These are phyloP conservation scores for Dynastes maya DNA, from an alignment of 2,888 invertebrate species.

Conservation along the genomic window DNA sequence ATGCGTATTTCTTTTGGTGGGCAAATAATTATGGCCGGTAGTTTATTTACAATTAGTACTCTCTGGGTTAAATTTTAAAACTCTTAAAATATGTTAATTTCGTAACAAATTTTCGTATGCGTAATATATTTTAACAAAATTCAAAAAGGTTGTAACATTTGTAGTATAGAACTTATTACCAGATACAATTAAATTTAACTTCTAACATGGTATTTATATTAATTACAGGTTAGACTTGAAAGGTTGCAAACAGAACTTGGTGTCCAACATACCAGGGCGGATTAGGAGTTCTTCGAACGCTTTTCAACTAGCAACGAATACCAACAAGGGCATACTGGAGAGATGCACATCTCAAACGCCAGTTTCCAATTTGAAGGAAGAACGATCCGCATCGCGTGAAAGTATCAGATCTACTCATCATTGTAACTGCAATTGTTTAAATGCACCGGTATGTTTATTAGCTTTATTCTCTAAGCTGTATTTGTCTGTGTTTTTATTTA, in stretches of 20 bases:
- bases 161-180: too few species aligned
- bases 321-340: constrained; percentile 75
- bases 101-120: too few species aligned
- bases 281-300: constrained; percentile 78
- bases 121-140: too few species aligned
- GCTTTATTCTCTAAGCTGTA: not conserved
- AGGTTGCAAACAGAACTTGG: constrained; percentile 70
- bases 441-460: constrained; percentile 67
- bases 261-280: constrained; percentile 69
- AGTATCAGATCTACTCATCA: constrained; percentile 84
- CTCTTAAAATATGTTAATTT: too few species aligned
- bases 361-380: constrained; percentile 82
- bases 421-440: constrained; percentile 76
- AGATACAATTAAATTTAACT: not conserved
- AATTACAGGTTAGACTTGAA: constrained; percentile 68
- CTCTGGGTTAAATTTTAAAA: too few species aligned
- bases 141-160: too few species aligned
- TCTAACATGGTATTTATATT: not conserved
- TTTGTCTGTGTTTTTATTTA: constrained; percentile 7
- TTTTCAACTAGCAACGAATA: constrained; percentile 79
- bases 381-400: constrained; percentile 88
- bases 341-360: constrained; percentile 88
- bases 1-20: too few species aligned
- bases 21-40: too few species aligned
- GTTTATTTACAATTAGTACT: too few species aligned